A percentile compares a stretch with the other conserved stretches of the same genome.
phyloP scores from a whole-genome alignment of 2,797 vertebrate species.

The Zalophus californianus region DNA sequence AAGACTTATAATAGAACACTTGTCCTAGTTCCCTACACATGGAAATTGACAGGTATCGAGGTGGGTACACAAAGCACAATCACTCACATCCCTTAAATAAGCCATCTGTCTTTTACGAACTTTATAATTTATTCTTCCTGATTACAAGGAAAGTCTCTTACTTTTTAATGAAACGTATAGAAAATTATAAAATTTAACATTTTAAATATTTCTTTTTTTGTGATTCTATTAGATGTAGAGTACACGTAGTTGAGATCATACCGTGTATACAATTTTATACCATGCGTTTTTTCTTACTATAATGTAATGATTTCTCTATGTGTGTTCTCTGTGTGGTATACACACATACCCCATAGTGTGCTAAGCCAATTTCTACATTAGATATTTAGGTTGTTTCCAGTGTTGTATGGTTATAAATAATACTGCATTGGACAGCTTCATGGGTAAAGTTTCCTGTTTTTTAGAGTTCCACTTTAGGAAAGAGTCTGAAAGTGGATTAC shows the following conservation, averaged over 20 bases:
- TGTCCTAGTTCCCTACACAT: not conserved
- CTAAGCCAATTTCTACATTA: not conserved
- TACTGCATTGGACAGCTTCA: not conserved
- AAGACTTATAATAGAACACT: not conserved
- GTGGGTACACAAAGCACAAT: not conserved
- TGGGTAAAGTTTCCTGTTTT: not conserved
- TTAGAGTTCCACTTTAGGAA: not conserved
- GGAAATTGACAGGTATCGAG: not conserved
- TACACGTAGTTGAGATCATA: not conserved
- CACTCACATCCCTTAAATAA: not conserved
- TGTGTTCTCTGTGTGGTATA: not conserved
- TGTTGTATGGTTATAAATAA: not conserved
- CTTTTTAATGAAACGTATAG: not conserved
- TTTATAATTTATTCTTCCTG: slow-evolving; percentile 2
- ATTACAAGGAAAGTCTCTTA: not conserved
- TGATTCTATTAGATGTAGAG: not conserved
- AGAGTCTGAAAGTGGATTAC: not conserved
- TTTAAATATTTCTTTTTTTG: not conserved
- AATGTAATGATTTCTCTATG: not conserved
- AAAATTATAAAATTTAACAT: not conserved
- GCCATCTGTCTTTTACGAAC: not conserved
- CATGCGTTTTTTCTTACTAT: not conserved
- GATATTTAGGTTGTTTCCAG: not conserved
- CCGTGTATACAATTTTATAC: not conserved
- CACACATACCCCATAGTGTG: not conserved